Conservation (phyloP, 2,113 vertebrate species). For the Delphinapterus leucas region DNA sequence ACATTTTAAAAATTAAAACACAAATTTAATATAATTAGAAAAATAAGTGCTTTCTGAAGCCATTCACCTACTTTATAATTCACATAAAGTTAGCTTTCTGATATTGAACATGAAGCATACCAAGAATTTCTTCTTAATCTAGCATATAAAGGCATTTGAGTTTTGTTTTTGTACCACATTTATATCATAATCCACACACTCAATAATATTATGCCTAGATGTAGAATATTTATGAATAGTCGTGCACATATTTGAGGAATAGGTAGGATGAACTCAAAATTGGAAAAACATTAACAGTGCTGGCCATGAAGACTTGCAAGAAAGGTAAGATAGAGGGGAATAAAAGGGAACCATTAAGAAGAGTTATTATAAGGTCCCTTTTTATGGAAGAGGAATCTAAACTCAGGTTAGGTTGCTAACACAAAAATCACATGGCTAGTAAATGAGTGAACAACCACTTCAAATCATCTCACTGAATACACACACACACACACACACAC, state of each 20-base stretch:
- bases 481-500: background rate
- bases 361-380: background rate
- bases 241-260: background rate
- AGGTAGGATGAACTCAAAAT: background rate
- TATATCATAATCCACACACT: background rate
- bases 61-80: background rate
- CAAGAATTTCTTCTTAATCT: background rate
- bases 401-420: background rate
- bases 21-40: constrained; percentile 11
- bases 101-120: background rate
- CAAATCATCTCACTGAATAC: background rate
- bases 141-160: background rate
- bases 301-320: background rate
- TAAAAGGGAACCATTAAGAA: background rate
- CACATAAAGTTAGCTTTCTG: background rate
- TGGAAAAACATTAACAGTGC: background rate
- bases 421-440: background rate
- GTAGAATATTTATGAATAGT: background rate
- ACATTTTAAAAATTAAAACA: constrained; percentile 35
- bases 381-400: background rate
- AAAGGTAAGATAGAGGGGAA: background rate
- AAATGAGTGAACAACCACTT: background rate
- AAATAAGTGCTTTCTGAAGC: background rate
- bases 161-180: background rate
- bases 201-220: background rate